Conservation (phyloP, 2,797 vertebrate genomes). For the Chaetodon trifasciatus region DNA sequence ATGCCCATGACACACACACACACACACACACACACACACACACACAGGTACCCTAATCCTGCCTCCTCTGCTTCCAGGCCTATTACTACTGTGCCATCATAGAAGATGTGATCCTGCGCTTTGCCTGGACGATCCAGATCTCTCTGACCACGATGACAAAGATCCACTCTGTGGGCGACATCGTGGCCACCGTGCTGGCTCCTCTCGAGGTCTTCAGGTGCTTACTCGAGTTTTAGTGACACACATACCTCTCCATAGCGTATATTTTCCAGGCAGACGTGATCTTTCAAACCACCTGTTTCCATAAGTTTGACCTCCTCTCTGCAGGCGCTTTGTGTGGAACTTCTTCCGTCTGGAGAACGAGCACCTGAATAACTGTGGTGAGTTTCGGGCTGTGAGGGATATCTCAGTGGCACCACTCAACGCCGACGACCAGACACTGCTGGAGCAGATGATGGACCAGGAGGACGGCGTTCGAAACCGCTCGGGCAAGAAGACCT, state of each 20-base stretch:
- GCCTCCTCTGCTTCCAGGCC: conserved; percentile 82
- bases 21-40: conserved; percentile 16
- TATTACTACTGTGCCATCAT: conserved; percentile 99
- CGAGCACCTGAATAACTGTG: conserved; percentile 98
- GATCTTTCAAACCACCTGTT: not conserved
- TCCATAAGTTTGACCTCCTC: not conserved
- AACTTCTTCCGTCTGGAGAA: conserved; percentile 99
- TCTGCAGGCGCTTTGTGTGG: conserved; percentile 94
- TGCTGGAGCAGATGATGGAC: conserved; percentile 99
- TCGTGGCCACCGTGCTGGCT: conserved; percentile 93
- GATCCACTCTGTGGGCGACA: conserved; percentile 88
- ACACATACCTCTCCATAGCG: not conserved
- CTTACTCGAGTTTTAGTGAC: not conserved
- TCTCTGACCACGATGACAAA: conserved; percentile 88
- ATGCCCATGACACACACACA: not conserved
- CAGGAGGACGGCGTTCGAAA: conserved; percentile 96
- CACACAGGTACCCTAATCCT: conserved; percentile 3
- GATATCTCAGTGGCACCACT: conserved; percentile 98
- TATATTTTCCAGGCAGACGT: not conserved
- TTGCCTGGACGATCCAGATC: conserved; percentile 97
- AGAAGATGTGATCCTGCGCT: conserved; percentile 96
- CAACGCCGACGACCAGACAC: conserved; percentile 96
- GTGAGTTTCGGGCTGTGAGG: conserved; percentile 95
- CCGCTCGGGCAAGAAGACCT: conserved; percentile 93
- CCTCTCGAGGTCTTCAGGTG: conserved; percentile 98